phyloP scores from a whole-genome alignment of 2,888 invertebrate genomes.

The Metellina segmentata region DNA sequence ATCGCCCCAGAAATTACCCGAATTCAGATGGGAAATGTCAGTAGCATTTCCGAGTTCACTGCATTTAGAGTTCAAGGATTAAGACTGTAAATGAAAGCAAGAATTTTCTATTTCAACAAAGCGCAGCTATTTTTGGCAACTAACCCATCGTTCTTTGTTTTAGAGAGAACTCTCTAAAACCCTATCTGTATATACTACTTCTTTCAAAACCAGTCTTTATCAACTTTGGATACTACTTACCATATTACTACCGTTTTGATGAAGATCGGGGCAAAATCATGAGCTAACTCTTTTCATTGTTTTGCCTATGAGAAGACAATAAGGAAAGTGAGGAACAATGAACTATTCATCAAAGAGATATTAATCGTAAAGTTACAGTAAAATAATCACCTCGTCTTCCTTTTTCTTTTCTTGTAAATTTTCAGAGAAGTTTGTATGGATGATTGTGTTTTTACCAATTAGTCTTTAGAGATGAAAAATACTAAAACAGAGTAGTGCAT shows the following conservation, averaged over 20 bases:
- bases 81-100: background rate
- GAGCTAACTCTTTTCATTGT: constrained; percentile 37
- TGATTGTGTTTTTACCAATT: background rate
- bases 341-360: background rate
- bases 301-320: constrained; percentile 21
- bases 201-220: background rate
- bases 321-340: constrained; percentile 27
- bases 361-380: constrained; percentile 2
- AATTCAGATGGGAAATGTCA: background rate
- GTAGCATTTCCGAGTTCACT: background rate
- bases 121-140: background rate
- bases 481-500: too few species aligned
- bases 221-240: constrained; percentile 8
- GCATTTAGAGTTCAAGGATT: background rate
- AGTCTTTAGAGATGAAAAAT: too few species aligned
- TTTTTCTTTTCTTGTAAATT: background rate
- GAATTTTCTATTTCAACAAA: background rate
- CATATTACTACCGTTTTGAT: constrained; percentile 34
- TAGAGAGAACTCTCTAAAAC: background rate
- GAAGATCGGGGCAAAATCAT: constrained; percentile 18
- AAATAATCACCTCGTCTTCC: background rate
- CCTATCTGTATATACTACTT: background rate
- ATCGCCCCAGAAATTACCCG: background rate
- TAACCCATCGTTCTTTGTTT: background rate
- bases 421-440: background rate